Evolutionary conservation across 2,113 vertebrate species (phyloP), one percentile per base, ranked within the genome.

Genomic region (Triplophysa rosa): DNA sequence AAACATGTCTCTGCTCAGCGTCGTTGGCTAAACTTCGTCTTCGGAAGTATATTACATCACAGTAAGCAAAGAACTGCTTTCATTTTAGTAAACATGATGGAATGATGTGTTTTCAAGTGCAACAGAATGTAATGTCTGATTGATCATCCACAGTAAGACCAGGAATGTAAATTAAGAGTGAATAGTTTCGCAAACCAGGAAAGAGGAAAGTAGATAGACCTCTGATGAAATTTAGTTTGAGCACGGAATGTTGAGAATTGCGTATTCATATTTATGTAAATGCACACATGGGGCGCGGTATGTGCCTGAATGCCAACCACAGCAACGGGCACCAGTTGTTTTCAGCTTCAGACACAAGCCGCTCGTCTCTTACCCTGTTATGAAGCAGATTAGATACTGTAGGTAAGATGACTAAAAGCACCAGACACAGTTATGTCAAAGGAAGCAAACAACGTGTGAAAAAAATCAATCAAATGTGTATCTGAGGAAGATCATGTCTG

Each of bases 401-500:
- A 52, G 16, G 21, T 9, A 2, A 12, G 54, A 74, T 21, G 59
- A 21, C 52, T 45, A 21, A 16, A 67, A 21, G 47, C 73, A 17
- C 29, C 26, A 67, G 49, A 47, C 37, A 65, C 54, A 65, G 59
- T 80, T 71, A 37, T 79, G 67, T 79, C 67, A 49, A 29, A 63
- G 56, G 3, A 72, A 37, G 26, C 42, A 29, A 56, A 56, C 19
- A 56, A 58, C 49, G 19, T 37, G 24, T 14, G 16, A 26, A 24
- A 63, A 66, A 73, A 80, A 80, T 66, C 47, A 74, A 59, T 80
- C 47, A 23, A 17, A n/a, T 56, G 45, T 19, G 21, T 73, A 24
- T 65, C 17, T 14, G 33, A 80, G 21, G 29, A 37, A 8, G 33
- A 37, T 37, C 4, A 29, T 29, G 54, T 72, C 69, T 59, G 54